Base-by-base conservation (phyloP, 92 coral and sea anemone genomes). In the Ricordea florida region DNA sequence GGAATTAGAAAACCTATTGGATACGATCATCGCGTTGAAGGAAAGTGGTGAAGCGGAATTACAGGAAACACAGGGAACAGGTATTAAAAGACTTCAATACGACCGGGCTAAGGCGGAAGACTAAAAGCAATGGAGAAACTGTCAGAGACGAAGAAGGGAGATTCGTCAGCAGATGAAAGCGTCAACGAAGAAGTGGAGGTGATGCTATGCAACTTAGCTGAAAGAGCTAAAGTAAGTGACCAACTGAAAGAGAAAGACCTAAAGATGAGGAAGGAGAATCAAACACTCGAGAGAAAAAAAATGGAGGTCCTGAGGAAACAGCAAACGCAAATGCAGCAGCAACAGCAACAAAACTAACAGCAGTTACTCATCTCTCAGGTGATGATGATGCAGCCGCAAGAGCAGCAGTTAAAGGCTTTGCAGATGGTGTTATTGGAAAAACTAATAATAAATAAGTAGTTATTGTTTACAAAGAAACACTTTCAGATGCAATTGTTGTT, bases 61-160 rank as follows among this genome's bases (percentile, higher is more conserved):
- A 18, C 58, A 49, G 33, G 85, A 52, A 31, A 66, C 53, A 9
- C n/a, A 16, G 8, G 30, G 32, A 25, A 43, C 24, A 31, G 53
- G 5, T 4, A 51, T 10, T 14, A 6, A 38, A 27, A 79, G 57
- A 5, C 32, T 32, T 5, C 18, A 79, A 45, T 7, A 18, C n/a
- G 77, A 79, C 31, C 27, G 47, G 67, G 83, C 62, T 37, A 68
- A 67, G 14, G 83, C 70, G 28, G 67, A 78, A 78, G 84, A 64
- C 55, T 62, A 18, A 76, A 76, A 64, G 63, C 75, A 14, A 52
- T 76, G 62, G 82, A 77, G 53, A 51, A 58, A 21, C 73, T 78
- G 57, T 59, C 76, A 21, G 69, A 52, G 42, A 66, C 70, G 7
- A 67, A 55, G 57, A 44, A 66, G 43, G 68, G 84, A 78, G 70